Evolutionary conservation across 2,113 vertebrate genomes (phyloP), one percentile per base, ranked within the genome.

Genomic region (Macaca nemestrina): DNA sequence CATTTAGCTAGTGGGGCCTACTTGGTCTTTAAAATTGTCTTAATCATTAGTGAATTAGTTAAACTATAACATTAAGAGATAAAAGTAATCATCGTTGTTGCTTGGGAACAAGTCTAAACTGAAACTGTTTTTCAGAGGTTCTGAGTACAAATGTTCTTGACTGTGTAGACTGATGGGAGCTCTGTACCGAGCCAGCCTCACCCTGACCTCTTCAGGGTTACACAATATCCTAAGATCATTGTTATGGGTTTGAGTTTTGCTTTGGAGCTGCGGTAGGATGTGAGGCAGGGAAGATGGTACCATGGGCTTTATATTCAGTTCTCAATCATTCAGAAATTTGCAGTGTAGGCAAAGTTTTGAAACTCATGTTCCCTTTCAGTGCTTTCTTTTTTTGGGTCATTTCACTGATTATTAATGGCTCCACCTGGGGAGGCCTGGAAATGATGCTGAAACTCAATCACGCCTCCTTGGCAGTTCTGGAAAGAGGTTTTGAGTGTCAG

Each of bases 21-120:
- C 92, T 98, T 0, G 10, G 90, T 97, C 97, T 97, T 98, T 97
- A 96, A 93, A 94, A 97, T 95, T 91, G 97, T 97, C 97, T 98
- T 98, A 99, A 98, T 99, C 98, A 98, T 99, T 99, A 99, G 98
- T 98, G 96, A 95, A 90, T 97, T 98, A 93, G 98, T 98, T 98
- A 99, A 98, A 98, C 96, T 98, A 68, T 98, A 98, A 98, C 94
- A 0, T 94, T 55, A 80, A 79, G 93, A 98, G 97, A 97, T 96
- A 97, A 97, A 98, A 98, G 96, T 73, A 97, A 96, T 94, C 85
- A 95, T 95, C 89, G 43, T 73, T 97, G 95, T 88, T 91, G 91
- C 93, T 97, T 94, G 94, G 88, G 96, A 98, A 86, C 95, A 87
- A 84, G 90, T 97, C 94, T 98, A 82, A 98, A 93, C 97, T 96